Base-by-base conservation (phyloP, 2,113 vertebrate species). In the Pyxicephalus adspersus region DNA sequence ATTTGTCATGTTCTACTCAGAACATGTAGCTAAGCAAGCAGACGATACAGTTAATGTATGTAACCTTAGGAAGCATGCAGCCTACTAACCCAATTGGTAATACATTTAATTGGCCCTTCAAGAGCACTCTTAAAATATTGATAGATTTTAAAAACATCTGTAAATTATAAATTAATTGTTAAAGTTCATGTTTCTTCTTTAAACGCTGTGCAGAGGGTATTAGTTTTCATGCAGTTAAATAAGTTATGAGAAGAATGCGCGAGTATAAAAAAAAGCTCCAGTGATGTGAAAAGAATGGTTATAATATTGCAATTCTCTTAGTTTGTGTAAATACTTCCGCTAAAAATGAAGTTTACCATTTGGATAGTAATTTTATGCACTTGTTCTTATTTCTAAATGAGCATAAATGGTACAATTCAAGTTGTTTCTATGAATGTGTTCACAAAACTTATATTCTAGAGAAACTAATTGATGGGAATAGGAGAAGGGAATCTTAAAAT, bases 111-210 rank as follows among this genome's bases (percentile, higher is more conserved):
- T 89, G 83, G 80, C 86, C 85, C 82, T 91, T 86, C 86, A 83
- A 90, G 86, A 90, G 84, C 84, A 83, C 29, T 84, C 87, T 80
- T 86, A 85, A 90, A 90, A 89, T 90, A 89, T 88, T 90, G 86
- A 88, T 89, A 91, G 83, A 88, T 88, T 89, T 90, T 84, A 52
- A 86, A 90, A 88, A 89, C 83, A 88, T 89, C 83, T 89, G 89
- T 90, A 88, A 89, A 89, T 92, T 91, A 90, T 89, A 89, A 91
- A 90, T 91, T 91, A 90, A 88, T 90, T 89, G 87, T 90, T 86
- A 89, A 91, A 90, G 88, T 92, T 91, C 88, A 88, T 57, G 82
- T 90, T 91, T 90, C 84, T 89, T 86, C 88, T 91, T 87, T 88
- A 88, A 91, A 90, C 84, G 85, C 86, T 86, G 87, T 86, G 81